Evolutionary conservation across 2,797 vertebrate species (phyloP), one percentile per base, ranked within the genome.

Genomic region (Sebastiscus albofasciatus): DNA sequence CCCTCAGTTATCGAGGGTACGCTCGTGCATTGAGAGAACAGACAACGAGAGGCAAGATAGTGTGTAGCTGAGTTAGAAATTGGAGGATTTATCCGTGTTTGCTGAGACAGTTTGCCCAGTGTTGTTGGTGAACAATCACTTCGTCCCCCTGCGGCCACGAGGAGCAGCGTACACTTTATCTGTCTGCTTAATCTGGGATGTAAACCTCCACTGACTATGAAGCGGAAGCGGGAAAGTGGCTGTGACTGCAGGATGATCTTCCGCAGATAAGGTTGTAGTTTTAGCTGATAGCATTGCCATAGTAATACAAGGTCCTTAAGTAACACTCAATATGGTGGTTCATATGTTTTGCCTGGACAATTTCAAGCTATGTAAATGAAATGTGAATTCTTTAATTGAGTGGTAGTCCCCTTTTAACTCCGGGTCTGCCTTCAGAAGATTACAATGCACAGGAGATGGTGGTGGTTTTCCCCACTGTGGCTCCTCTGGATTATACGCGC

Each of bases 21-120:
- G 54, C 72, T 80, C 79, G 69, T 85, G 70, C 65, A 52, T 59
- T 65, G 60, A 73, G 72, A 76, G 77, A 84, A 72, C 59, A 80
- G 75, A 74, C 71, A 13, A 77, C 68, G 10, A 62, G 79, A 89
- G 86, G 74, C 71, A 83, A 85, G 75, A 90, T 64, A 34, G 64
- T 46, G 79, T 70, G 39, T 46, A 8, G 84, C 87, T 60, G 78
- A 82, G 71, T 71, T 86, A 56, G 65, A 86, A 86, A 87, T 72
- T 67, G 66, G 49, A 76, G 79, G 79, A 91, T 91, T 88, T 89
- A 78, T 80, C 86, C 67, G 52, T 36, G 68, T 77, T 85, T 85
- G 60, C 62, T 59, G 54, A 69, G 68, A 87, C 24, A 8, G 56
- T 79, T 59, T n/a, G 61, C 52, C 78, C 67, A 72, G 62, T 59